A percentile compares a stretch with the other conserved stretches of the same genome.
These are phyloP conservation scores for Ophioninae sp. DNA, from an alignment of 2,888 invertebrate species.

Conservation along the genomic window DNA sequence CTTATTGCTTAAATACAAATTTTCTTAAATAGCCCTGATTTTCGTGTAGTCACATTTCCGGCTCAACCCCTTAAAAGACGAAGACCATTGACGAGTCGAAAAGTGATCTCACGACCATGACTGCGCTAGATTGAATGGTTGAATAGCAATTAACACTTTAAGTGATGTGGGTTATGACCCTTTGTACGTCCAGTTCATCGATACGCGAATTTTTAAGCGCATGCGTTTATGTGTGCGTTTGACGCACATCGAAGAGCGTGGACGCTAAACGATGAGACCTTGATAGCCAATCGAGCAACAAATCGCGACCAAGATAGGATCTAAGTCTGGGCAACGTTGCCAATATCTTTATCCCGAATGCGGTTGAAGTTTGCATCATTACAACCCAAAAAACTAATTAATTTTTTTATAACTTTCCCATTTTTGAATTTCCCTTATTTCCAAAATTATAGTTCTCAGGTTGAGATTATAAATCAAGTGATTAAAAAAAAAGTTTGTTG, in stretches of 20 bases:
- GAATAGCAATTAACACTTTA: conserved; percentile 12
- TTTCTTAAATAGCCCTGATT: too few species aligned
- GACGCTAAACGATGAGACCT: conserved; percentile 75
- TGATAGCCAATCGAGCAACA: conserved; percentile 74
- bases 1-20: too few species aligned
- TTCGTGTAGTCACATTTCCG: too few species aligned
- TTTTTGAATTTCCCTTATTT: too few species aligned
- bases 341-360: conserved; percentile 8
- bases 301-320: conserved; percentile 44
- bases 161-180: conserved; percentile 31
- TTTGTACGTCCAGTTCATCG: conserved; percentile 15
- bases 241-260: conserved; percentile 51
- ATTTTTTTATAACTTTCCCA: too few species aligned
- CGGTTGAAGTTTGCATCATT: not conserved
- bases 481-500: too few species aligned
- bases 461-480: too few species aligned
- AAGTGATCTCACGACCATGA: not conserved
- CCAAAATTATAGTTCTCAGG: too few species aligned
- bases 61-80: not conserved
- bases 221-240: conserved; percentile 2
- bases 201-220: conserved; percentile 27
- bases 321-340: conserved; percentile 50
- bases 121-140: not conserved
- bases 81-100: not conserved
- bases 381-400: too few species aligned